Base-by-base conservation (phyloP, 1,140 invertebrate species). In the Bombus cullumanus region DNA sequence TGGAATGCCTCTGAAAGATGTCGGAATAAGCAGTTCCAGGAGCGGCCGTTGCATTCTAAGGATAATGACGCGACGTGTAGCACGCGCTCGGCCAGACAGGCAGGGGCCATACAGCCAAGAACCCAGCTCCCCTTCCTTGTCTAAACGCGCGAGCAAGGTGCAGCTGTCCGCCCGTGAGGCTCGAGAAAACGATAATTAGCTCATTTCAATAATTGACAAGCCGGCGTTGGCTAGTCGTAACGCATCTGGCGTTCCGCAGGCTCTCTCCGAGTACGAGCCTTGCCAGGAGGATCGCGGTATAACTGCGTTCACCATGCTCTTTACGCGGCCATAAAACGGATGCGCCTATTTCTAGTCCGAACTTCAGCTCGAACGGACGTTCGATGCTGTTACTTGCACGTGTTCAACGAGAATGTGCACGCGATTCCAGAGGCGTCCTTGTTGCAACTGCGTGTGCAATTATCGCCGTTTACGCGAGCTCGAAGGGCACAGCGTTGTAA, bases 151-250 rank as follows among this genome's bases (percentile, higher is more conserved):
- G 71, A 47, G 62, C 79, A 80, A 88, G 80, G 59, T 73, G 88
- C 92, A 93, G 91, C 91, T 93, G 92, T 90, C 81, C 76, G 71
- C 72, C 87, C 41, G 78, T n/a, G 77, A 81, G 80, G 73, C 69
- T 8, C 85, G 83, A 89, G 87, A 91, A 93, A 94, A 94, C 92
- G 92, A 95, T 95, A 94, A 95, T 95, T 95, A 94, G 94, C 94
- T 95, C 92, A 94, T 95, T 95, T 95, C 92, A 94, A 95, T 95
- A 95, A 95, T 95, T 94, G 94, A 95, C 93, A 94, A 92, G 90
- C 92, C 85, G 68, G 69, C 64, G 82, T 86, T 79, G 83, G 86
- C 77, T 47, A 92, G 84, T 90, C 91, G 92, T 91, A 92, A 92
- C 92, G 89, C 93, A 94, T 95, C 94, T 94, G 94, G 92, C 91